Conservation (phyloP, 2,113 vertebrate species). For the Stegastes partitus region DNA sequence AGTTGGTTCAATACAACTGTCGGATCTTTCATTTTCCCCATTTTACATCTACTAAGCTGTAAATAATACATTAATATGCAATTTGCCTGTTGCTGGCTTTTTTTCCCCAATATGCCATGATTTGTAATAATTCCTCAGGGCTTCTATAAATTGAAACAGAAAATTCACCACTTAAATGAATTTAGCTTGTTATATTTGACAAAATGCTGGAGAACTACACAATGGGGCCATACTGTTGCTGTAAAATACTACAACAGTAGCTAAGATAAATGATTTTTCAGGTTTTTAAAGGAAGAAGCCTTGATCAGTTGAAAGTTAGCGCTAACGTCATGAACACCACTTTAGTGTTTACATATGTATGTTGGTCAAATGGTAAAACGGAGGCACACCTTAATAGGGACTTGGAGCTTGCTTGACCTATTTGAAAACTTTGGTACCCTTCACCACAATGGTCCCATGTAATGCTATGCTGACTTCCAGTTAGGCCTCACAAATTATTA, state of each 20-base stretch:
- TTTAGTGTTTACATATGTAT: neutral
- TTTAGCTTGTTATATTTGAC: neutral
- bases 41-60: too few species aligned
- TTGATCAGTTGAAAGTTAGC: too few species aligned
- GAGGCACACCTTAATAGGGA: neutral
- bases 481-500: neutral
- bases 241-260: neutral
- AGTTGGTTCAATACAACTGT: neutral
- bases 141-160: too few species aligned
- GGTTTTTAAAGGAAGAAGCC: neutral
- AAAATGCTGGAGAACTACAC: too few species aligned
- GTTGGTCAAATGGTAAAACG: neutral
- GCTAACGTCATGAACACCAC: neutral
- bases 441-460: neutral
- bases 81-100: too few species aligned
- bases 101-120: too few species aligned
- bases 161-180: too few species aligned
- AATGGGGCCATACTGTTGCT: neutral
- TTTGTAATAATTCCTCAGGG: too few species aligned
- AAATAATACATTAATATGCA: neutral
- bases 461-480: constrained; percentile 7
- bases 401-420: constrained; percentile 9
- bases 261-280: too few species aligned
- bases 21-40: neutral
- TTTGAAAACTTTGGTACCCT: neutral